Evolutionary conservation across 2,888 invertebrate genomes (phyloP).

Genomic region (Ischnura elegans): DNA sequence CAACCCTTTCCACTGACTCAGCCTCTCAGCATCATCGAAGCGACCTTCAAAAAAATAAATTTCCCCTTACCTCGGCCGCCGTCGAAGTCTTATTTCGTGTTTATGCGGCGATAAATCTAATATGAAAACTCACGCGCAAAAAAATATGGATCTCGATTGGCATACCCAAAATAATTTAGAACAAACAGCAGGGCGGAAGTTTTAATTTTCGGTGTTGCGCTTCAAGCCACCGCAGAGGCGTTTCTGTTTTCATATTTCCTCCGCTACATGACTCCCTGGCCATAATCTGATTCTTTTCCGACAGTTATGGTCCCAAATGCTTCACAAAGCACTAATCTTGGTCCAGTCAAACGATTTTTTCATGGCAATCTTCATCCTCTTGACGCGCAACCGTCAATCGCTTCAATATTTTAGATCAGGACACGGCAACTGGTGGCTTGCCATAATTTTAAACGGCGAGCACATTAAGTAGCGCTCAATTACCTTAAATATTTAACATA

Average conservation of each 20-base stretch:
- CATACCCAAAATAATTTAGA: constrained; percentile 34
- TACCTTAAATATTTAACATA: too few species aligned
- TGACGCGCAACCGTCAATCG: too few species aligned
- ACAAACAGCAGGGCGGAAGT: constrained; percentile 55
- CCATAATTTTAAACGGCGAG: too few species aligned
- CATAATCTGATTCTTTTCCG: neutral
- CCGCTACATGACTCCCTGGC: neutral
- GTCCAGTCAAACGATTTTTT: too few species aligned
- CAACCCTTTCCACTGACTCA: too few species aligned
- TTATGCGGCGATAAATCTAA: constrained; percentile 61
- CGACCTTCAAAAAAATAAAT: constrained; percentile 60
- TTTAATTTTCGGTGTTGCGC: constrained; percentile 28
- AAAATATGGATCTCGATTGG: constrained; percentile 37
- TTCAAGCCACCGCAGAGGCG: neutral
- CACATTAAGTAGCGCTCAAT: too few species aligned
- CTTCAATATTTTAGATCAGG: too few species aligned
- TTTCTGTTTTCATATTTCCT: neutral
- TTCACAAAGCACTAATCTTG: neutral
- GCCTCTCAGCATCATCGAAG: neutral
- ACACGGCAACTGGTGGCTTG: too few species aligned
- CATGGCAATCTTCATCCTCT: too few species aligned
- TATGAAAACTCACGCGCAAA: constrained; percentile 51
- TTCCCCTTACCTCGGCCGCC: constrained; percentile 7
- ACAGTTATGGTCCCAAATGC: neutral
- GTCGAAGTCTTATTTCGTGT: constrained; percentile 46